Percentiles rank a stretch among this genome's conserved stretches.
These are phyloP conservation scores for Lontra canadensis DNA, from an alignment of 2,113 vertebrate species.

Conservation along the genomic window DNA sequence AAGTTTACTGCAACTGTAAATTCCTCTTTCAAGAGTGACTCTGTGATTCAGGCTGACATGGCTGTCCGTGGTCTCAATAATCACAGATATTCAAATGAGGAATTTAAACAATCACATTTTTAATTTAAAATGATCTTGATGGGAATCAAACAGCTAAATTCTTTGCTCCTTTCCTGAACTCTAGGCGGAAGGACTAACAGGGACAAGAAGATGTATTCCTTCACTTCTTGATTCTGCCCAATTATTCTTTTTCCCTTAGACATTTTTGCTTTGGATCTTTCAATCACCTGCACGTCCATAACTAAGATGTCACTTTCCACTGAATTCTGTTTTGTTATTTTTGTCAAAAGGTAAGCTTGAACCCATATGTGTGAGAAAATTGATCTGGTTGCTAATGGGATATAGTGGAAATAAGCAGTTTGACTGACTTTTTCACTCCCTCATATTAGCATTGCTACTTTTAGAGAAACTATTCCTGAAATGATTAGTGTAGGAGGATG, in stretches of 20 bases:
- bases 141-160: slow-evolving; percentile 28
- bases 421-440: slow-evolving; percentile 70
- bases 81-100: slow-evolving; percentile 64
- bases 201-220: background rate
- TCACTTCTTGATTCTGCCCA: slow-evolving; percentile 55
- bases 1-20: slow-evolving; percentile 36
- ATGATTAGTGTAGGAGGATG: slow-evolving; percentile 85
- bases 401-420: slow-evolving; percentile 50
- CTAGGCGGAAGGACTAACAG: background rate
- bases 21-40: slow-evolving; percentile 32
- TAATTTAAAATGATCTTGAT: slow-evolving; percentile 59
- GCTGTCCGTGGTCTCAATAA: slow-evolving; percentile 57
- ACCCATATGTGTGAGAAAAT: slow-evolving; percentile 34
- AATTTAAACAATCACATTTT: slow-evolving; percentile 67
- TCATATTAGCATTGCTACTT: slow-evolving; percentile 84
- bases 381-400: slow-evolving; percentile 72
- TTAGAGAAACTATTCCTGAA: slow-evolving; percentile 83
- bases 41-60: slow-evolving; percentile 39
- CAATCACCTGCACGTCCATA: background rate
- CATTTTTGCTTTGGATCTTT: slow-evolving; percentile 42
- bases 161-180: slow-evolving; percentile 18
- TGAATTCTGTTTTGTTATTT: slow-evolving; percentile 78
- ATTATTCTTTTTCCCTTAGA: background rate
- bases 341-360: slow-evolving; percentile 67
- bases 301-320: slow-evolving; percentile 75